Percentiles rank a stretch among this genome's conserved stretches.
Conservation (phyloP, 2,888 invertebrate species). For the Campopleginae sp. region DNA sequence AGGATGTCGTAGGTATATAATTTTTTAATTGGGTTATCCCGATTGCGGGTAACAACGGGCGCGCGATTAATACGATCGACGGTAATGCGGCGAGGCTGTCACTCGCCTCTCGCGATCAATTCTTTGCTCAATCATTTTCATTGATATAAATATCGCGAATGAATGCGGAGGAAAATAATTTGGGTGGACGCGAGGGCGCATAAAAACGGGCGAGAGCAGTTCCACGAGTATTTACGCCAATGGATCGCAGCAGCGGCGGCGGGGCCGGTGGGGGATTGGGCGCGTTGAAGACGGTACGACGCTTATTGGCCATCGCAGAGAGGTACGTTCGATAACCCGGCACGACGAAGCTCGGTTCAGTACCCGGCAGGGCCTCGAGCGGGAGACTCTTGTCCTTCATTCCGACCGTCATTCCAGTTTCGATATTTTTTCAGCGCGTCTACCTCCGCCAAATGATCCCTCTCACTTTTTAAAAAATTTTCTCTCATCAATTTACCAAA, state of each 20-base stretch:
- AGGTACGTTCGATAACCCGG: slow-evolving; percentile 83
- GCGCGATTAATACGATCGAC: no score
- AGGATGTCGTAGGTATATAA: no score
- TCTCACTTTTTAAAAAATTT: neutral
- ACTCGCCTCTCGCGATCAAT: no score
- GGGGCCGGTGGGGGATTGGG: slow-evolving; percentile 69
- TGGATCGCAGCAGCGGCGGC: no score
- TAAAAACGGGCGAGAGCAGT: neutral
- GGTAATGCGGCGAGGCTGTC: neutral
- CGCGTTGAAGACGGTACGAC: slow-evolving; percentile 72
- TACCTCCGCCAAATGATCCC: neutral
- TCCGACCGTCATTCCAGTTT: slow-evolving; percentile 36
- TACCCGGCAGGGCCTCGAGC: slow-evolving; percentile 82
- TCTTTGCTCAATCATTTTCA: no score
- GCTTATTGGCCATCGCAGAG: slow-evolving; percentile 77
- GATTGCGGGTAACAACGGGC: no score
- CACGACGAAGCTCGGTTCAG: slow-evolving; percentile 76
- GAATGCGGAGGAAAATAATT: neutral
- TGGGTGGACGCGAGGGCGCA: neutral
- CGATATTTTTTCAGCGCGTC: slow-evolving; percentile 28
- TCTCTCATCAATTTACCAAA: neutral
- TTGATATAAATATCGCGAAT: neutral
- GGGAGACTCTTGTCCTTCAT: slow-evolving; percentile 76
- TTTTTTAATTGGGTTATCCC: no score
- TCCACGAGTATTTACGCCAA: slow-evolving; percentile 55